Base-by-base conservation (phyloP, 2,113 vertebrate genomes). In the Chinchilla lanigera region DNA sequence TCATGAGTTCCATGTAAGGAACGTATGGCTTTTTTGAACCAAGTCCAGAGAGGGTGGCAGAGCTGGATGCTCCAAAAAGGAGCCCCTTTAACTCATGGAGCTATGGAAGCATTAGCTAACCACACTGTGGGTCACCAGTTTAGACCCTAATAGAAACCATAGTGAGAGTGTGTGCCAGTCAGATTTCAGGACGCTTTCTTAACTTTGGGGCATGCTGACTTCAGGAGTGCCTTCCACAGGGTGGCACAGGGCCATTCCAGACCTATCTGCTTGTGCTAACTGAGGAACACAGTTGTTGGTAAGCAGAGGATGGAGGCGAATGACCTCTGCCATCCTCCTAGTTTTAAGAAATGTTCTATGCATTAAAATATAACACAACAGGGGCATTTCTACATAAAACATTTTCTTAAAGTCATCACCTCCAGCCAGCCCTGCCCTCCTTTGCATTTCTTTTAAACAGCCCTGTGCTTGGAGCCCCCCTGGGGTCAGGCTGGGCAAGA, bases 381-480 rank as follows among this genome's bases (percentile, higher is more conserved):
- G 77, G 41, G 52, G 60, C 19, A 81, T 80, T 93, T 93, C n/a
- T 89, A 44, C 28, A 63, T 83, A 86, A 93, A 71, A 52, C 73
- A 41, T 58, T 94, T 91, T n/a, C 63, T 30, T 1, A 8, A 52
- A 73, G 78, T 69, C 24, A 77, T 86, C 56, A 35, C 73, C 41
- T 95, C 41, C 58, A 80, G 35, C n/a, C n/a, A 65, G 8, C 1
- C 16, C 41, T 50, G 19, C n/a, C 52, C 58, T 77, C 54, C 30
- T 30, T 19, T 7, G 7, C 28, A 1, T 52, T 85, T 41, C 26
- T 35, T n/a, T 56, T 13, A 38, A 67, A 63, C 4, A 94, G 38
- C 17, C 41, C 71, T 82, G 20, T 26, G 22, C 82, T 73, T 38
- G 73, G 52, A 56, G 71, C 13, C 17, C 22, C 52, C 87, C 13